phyloP scores from a whole-genome alignment of 2,888 invertebrate species.

The Stenchaetothrips biformis region DNA sequence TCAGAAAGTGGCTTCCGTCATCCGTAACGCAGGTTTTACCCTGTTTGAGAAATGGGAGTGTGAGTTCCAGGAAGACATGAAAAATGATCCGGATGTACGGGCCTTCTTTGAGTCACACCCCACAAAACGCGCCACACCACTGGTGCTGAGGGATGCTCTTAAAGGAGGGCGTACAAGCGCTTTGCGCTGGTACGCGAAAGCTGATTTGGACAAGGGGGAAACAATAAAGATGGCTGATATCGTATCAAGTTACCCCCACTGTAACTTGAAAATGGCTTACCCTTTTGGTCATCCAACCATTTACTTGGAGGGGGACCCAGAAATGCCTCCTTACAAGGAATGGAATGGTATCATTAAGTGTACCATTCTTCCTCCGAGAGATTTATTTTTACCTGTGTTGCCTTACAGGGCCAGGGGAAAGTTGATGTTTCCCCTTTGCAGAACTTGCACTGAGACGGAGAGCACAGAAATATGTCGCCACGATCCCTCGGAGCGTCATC shows the following conservation, averaged over 20 bases:
- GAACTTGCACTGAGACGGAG: constrained; percentile 40
- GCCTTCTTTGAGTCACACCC: neutral
- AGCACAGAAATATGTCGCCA: constrained; percentile 40
- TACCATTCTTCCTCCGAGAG: constrained; percentile 30
- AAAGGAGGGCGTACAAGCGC: no score
- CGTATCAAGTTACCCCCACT: constrained; percentile 31
- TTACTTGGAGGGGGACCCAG: no score
- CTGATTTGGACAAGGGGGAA: constrained; percentile 27
- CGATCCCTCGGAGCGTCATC: no score
- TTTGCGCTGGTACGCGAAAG: no score
- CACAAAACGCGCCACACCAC: constrained; percentile 19
- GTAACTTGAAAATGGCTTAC: constrained; percentile 30
- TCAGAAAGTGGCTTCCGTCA: no score
- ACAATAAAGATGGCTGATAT: constrained; percentile 33
- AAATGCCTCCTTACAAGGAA: no score
- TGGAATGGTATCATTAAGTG: constrained; percentile 32
- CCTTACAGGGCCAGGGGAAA: constrained; percentile 40
- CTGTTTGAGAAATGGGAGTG: no score
- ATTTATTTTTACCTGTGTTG: constrained; percentile 36
- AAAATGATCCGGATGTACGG: constrained; percentile 14
- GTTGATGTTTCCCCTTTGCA: constrained; percentile 43
- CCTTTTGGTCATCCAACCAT: no score
- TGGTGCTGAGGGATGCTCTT: constrained; percentile 38
- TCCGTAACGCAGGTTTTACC: no score
- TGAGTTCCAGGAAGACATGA: no score